Conservation (phyloP, 2,113 vertebrate species). For the Gallinago media region DNA sequence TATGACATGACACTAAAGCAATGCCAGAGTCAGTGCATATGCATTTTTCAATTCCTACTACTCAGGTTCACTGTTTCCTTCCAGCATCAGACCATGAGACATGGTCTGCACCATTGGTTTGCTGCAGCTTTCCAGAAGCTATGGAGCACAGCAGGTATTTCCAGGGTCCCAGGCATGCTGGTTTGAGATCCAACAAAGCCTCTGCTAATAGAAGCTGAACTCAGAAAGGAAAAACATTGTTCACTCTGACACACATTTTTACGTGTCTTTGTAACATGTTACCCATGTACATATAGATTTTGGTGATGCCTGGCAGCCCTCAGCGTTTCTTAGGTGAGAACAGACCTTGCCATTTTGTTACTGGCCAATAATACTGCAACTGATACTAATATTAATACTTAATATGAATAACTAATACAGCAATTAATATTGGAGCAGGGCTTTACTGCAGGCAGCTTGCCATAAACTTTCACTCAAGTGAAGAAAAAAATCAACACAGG, state of each 20-base stretch:
- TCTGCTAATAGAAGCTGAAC: background rate
- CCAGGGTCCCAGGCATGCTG: background rate
- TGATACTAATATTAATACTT: background rate
- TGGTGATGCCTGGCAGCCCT: background rate
- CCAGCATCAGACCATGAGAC: background rate
- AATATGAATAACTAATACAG: background rate
- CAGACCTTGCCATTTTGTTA: background rate
- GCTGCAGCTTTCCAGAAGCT: background rate
- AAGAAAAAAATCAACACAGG: background rate
- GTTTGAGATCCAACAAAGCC: background rate
- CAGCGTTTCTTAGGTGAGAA: background rate
- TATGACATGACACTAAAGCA: background rate
- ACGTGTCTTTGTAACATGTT: background rate
- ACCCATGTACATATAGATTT: background rate
- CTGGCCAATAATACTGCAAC: background rate
- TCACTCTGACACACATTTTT: background rate
- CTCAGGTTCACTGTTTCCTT: background rate
- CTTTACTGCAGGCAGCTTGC: background rate
- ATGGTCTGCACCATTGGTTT: background rate
- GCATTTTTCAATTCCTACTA: background rate
- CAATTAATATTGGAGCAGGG: background rate
- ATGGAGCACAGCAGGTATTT: fast-evolving
- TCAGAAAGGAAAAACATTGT: background rate
- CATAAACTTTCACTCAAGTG: background rate
- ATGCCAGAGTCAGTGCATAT: background rate